Evolutionary conservation across 2,888 invertebrate species (phyloP).

Genomic region (Zaprionus lineosus): DNA sequence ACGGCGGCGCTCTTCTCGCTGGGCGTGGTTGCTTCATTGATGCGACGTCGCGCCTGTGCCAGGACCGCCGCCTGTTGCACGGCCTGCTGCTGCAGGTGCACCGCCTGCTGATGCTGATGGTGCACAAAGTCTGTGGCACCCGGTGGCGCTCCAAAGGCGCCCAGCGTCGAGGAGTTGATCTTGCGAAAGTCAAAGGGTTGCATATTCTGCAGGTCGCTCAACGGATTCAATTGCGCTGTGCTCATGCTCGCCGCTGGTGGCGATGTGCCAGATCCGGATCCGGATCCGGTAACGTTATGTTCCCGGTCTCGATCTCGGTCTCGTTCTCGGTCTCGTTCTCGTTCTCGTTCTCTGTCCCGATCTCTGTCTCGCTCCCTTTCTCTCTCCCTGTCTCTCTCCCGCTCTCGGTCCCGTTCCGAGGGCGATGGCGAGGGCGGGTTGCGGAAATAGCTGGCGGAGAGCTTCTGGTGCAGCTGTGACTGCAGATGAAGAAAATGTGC

Average conservation of each 20-base stretch:
- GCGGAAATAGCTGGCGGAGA: conserved; percentile 81
- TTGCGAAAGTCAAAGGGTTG: conserved; percentile 97
- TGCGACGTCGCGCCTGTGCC: conserved; percentile 84
- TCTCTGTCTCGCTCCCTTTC: conserved; percentile 14
- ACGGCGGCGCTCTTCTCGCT: conserved; percentile 79
- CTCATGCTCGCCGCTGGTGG: conserved; percentile 40
- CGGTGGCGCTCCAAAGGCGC: conserved; percentile 82
- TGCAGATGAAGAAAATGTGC: conserved; percentile 82
- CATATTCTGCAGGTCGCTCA: conserved; percentile 96
- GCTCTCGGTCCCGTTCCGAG: conserved; percentile 27
- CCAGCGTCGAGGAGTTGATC: conserved; percentile 84
- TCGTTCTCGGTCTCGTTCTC: neutral
- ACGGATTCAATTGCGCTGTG: conserved; percentile 85
- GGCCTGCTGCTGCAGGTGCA: conserved; percentile 76
- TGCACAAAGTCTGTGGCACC: conserved; percentile 78
- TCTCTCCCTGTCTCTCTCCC: conserved; percentile 8
- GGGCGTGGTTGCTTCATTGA: conserved; percentile 83
- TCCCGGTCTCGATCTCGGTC: neutral
- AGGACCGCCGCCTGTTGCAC: conserved; percentile 80
- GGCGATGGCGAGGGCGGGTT: conserved; percentile 75
- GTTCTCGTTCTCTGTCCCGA: conserved; percentile 7
- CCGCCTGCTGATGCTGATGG: conserved; percentile 48
- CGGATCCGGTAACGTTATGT: conserved; percentile 25
- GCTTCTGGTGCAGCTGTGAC: conserved; percentile 82
- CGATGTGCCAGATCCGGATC: conserved; percentile 10